Evolutionary conservation across 1,140 invertebrate species (phyloP), one percentile per base, ranked within the genome.

Genomic region (Drosophila pachea): DNA sequence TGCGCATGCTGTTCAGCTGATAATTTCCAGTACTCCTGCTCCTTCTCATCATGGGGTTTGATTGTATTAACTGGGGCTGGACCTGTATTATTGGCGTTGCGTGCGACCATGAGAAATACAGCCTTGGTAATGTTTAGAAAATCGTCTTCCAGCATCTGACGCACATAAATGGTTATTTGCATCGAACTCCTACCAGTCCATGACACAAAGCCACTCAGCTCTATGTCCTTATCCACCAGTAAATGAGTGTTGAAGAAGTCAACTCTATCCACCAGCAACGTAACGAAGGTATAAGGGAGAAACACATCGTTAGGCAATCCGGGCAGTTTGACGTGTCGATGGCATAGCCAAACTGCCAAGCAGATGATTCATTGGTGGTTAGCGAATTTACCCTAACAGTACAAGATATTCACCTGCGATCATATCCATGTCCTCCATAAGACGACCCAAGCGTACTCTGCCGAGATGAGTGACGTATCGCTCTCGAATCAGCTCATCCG

Each of bases 371-470:
- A n/a, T n/a, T n/a, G 52, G 40, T 22, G 1, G 16, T 22, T 6
- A 50, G n/a, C n/a, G n/a, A n/a, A n/a, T n/a, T n/a, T n/a, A n/a
- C n/a, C n/a, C n/a, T 62, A 32, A 47, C 48, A 33, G 12, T 49
- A n/a, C 4, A 31, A 14, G n/a, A 43, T 31, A 42, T 55, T 76
- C 83, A 93, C 92, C 92, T 70, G 94, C 94, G 91, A 96, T 95
- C 63, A 94, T 92, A 89, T 96, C 95, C 88, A 96, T 91, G 87
- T 96, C 94, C 90, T 96, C 95, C 71, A 96, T 89, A 5, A 96
- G 90, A 45, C 94, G 90, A 5, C 95, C 95, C 74, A 94, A 88
- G 48, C 95, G 90, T 5, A 95, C 92, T 56, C 91, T 89, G 1
- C 93, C 92, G 54, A 91, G 86, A 72, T 92, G 91, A 16, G 93